phyloP scores from a whole-genome alignment of 1,140 invertebrate genomes.

The Marisa cornuarietis region DNA sequence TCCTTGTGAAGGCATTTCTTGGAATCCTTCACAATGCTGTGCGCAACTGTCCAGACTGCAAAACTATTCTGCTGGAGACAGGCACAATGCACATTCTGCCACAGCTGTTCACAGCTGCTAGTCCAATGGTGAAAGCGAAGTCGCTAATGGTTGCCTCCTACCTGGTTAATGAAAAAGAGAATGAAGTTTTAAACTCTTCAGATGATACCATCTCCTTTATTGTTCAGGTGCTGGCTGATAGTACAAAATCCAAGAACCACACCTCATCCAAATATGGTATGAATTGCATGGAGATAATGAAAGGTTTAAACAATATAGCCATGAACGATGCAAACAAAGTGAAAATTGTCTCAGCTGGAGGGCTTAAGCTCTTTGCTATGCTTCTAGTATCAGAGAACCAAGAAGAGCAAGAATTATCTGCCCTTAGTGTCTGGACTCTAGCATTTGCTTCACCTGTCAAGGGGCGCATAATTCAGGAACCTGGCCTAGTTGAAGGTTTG shows the following conservation, averaged over 20 bases:
- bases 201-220: slow-evolving; percentile 52
- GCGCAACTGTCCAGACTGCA: slow-evolving; percentile 36
- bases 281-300: slow-evolving; percentile 47
- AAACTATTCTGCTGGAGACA: slow-evolving; percentile 29
- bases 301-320: slow-evolving; percentile 55
- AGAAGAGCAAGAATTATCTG: slow-evolving; percentile 43
- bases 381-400: slow-evolving; percentile 33
- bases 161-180: slow-evolving; percentile 51
- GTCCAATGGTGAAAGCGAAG: slow-evolving; percentile 50
- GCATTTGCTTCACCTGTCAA: slow-evolving; percentile 52
- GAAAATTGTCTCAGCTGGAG: slow-evolving; percentile 43
- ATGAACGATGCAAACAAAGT: slow-evolving; percentile 57
- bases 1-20: slow-evolving; percentile 44
- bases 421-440: slow-evolving; percentile 53
- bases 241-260: slow-evolving; percentile 44
- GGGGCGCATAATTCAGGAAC: slow-evolving; percentile 41
- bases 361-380: slow-evolving; percentile 42
- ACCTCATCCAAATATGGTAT: slow-evolving; percentile 54
- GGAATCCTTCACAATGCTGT: slow-evolving; percentile 48
- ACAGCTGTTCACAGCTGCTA: slow-evolving; percentile 28
- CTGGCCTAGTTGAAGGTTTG: slow-evolving; percentile 50
- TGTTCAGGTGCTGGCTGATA: slow-evolving; percentile 42
- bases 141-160: slow-evolving; percentile 51
- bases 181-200: slow-evolving; percentile 44
- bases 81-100: slow-evolving; percentile 33